These are phyloP conservation scores for Uropetala carovei DNA, from an alignment of 2,888 invertebrate genomes.

Conservation along the genomic window DNA sequence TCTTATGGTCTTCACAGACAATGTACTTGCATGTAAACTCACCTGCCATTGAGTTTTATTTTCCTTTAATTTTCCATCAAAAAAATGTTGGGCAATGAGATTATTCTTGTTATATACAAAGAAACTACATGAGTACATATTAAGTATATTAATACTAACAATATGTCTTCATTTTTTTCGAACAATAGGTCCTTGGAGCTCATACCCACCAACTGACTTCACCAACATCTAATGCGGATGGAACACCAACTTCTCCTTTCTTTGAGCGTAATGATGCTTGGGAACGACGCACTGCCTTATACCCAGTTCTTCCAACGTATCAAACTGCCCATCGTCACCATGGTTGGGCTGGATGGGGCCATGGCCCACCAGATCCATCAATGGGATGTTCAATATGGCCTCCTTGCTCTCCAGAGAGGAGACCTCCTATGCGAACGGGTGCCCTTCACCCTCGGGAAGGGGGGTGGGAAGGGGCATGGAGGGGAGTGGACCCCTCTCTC, in stretches of 20 bases:
- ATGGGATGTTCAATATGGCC: conserved; percentile 55
- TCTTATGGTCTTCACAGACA: too few species aligned
- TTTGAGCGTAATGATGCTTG: conserved; percentile 50
- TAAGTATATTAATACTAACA: too few species aligned
- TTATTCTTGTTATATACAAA: conserved; percentile 75
- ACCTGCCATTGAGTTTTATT: too few species aligned
- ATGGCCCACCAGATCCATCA: conserved; percentile 43
- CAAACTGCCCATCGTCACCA: conserved; percentile 53
- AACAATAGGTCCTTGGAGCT: conserved; percentile 66
- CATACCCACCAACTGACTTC: conserved; percentile 66
- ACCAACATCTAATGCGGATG: conserved; percentile 64
- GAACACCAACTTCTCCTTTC: conserved; percentile 38
- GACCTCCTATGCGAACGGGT: conserved; percentile 42
- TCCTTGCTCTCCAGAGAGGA: conserved; percentile 49
- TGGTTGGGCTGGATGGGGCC: conserved; percentile 57
- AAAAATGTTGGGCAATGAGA: background rate
- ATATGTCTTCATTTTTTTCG: conserved; percentile 60
- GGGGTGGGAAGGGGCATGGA: conserved; percentile 46
- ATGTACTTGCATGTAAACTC: too few species aligned
- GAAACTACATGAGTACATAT: conserved; percentile 73
- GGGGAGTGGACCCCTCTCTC: conserved; percentile 43
- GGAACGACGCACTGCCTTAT: conserved; percentile 58
- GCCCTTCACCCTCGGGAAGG: conserved; percentile 41
- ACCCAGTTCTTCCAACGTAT: conserved; percentile 57
- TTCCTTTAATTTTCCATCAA: background rate